Evolutionary conservation across 2,888 invertebrate genomes (phyloP).

Genomic region (Onchidella celtica): DNA sequence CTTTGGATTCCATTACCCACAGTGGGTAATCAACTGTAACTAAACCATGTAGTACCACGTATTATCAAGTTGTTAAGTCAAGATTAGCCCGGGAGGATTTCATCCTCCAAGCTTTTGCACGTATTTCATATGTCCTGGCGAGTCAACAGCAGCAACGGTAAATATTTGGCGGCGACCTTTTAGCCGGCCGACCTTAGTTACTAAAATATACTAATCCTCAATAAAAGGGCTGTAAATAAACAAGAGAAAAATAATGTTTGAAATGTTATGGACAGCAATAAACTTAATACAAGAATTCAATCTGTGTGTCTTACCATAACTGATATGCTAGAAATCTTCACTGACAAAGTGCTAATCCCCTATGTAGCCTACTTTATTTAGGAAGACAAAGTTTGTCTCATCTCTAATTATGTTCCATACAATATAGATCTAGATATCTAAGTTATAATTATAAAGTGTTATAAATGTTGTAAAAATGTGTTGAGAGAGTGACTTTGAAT

Average conservation of each 20-base stretch:
- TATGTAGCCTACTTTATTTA: no score
- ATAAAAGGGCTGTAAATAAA: not conserved
- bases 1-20: not conserved
- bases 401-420: no score
- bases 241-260: not conserved
- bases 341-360: no score
- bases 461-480: no score
- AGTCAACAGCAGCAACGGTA: not conserved
- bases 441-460: no score
- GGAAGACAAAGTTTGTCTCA: no score
- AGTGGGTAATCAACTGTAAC: not conserved
- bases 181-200: no score
- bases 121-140: not conserved
- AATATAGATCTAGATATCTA: no score
- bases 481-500: no score
- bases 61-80: not conserved
- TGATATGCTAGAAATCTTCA: no score
- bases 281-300: not conserved
- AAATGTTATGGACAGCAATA: not conserved
- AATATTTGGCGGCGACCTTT: not conserved
- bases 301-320: no score
- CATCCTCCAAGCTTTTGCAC: not conserved
- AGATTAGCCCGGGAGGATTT: not conserved
- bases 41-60: not conserved
- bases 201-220: no score